Evolutionary conservation across 1,140 invertebrate species (phyloP).

Genomic region (Palaemon carinicauda): DNA sequence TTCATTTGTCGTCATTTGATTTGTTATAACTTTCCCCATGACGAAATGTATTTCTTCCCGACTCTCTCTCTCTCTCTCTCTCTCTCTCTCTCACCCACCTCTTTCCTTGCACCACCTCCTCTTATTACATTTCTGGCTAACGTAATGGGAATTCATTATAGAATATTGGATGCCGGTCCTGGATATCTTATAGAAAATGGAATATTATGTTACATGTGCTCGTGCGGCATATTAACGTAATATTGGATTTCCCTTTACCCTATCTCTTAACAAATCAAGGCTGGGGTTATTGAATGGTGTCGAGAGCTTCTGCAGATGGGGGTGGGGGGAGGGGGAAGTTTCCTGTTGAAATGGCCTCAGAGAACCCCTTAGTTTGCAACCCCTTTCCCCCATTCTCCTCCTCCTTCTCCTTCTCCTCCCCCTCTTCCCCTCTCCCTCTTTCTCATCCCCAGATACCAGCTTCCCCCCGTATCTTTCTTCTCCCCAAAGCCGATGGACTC

Average conservation of each 20-base stretch:
- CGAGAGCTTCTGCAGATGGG: background rate
- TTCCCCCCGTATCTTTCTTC: background rate
- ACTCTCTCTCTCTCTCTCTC: conserved; percentile 1
- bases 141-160: conserved; percentile 50
- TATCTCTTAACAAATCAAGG: conserved; percentile 51
- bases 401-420: background rate
- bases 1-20: too few relatives aligned
- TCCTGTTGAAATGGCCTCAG: too few relatives aligned
- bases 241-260: conserved; percentile 48
- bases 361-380: background rate
- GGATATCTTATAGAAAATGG: conserved; percentile 51
- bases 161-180: conserved; percentile 43
- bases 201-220: conserved; percentile 49
- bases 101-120: conserved; percentile 26
- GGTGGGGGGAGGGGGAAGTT: too few relatives aligned
- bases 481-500: background rate
- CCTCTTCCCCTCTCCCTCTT: background rate
- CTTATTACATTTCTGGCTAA: conserved; percentile 51
- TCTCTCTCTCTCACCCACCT: background rate
- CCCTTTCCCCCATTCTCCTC: background rate
- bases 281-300: conserved; percentile 38
- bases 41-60: background rate
- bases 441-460: background rate
- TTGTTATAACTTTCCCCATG: background rate
- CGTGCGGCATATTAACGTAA: conserved; percentile 37